Percentiles rank a stretch among this genome's conserved stretches.
Conservation (phyloP, 2,888 invertebrate genomes). For the Baronia brevicornis region DNA sequence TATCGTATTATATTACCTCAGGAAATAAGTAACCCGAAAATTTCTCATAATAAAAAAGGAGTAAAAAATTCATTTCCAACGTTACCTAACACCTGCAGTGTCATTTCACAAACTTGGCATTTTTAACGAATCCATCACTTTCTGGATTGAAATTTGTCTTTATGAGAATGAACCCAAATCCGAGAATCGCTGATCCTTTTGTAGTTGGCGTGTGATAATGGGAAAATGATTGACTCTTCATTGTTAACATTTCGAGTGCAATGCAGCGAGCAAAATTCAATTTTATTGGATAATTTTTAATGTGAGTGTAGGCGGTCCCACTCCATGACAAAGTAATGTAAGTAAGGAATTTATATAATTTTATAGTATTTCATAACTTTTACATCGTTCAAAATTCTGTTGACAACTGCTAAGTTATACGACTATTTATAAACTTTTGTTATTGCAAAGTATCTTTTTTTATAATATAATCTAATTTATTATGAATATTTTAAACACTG, state of each 20-base stretch:
- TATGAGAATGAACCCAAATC: conserved; percentile 23
- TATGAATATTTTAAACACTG: no score
- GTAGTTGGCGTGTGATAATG: conserved; percentile 29
- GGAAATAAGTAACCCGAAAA: no score
- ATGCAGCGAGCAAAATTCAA: conserved; percentile 44
- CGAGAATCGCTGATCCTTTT: conserved; percentile 15
- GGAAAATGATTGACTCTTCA: conserved; percentile 51
- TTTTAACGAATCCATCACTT: conserved; percentile 55
- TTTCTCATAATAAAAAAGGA: no score
- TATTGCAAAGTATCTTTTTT: no score
- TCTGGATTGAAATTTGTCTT: conserved; percentile 51
- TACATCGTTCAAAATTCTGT: no score
- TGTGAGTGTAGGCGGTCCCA: conserved; percentile 37
- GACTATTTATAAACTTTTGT: no score
- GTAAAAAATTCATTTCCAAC: conserved; percentile 25
- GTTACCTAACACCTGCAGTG: conserved; percentile 23
- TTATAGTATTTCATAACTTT: no score
- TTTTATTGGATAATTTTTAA: conserved; percentile 52
- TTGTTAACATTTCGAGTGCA: conserved; percentile 35
- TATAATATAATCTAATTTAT: no score
- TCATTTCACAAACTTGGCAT: conserved; percentile 16
- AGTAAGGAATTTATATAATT: conserved; percentile 8
- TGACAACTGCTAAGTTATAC: no score
- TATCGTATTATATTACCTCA: no score
- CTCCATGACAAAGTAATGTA: conserved; percentile 20